Evolutionary conservation across 1,140 invertebrate genomes (phyloP).

Genomic region (Drosophila gunungcola): DNA sequence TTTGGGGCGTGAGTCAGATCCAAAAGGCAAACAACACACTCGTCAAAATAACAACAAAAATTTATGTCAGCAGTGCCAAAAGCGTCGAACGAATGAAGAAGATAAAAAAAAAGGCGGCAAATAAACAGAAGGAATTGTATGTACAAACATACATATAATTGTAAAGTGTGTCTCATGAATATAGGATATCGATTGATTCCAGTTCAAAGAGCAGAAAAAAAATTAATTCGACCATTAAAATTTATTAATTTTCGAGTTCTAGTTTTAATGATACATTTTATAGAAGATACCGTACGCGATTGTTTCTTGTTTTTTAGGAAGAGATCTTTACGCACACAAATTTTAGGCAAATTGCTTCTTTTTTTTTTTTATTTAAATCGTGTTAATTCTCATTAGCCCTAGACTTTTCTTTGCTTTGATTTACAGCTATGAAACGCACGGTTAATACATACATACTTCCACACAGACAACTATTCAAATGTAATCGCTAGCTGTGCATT

Average conservation of each 20-base stretch:
- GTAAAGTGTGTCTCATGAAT: conserved; percentile 14
- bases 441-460: conserved; percentile 21
- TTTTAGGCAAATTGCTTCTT: background rate
- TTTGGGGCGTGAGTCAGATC: conserved; percentile 72
- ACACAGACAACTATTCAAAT: conserved; percentile 37
- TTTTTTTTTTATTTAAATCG: background rate
- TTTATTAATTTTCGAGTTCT: too few species aligned
- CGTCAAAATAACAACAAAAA: conserved; percentile 57
- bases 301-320: background rate
- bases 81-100: conserved; percentile 58
- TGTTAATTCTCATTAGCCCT: background rate
- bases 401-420: background rate
- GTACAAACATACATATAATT: conserved; percentile 17
- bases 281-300: too few species aligned
- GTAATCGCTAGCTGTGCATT: conserved; percentile 60
- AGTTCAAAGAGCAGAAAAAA: background rate
- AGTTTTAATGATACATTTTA: too few species aligned
- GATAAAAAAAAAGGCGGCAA: conserved; percentile 67
- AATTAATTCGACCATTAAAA: too few species aligned
- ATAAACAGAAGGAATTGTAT: conserved; percentile 60
- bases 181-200: background rate
- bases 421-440: conserved; percentile 20
- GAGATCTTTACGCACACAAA: background rate
- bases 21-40: conserved; percentile 56
- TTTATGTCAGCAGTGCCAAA: conserved; percentile 83